A percentile compares a stretch with the other conserved stretches of the same genome.
Evolutionary conservation across 2,888 invertebrate species (phyloP).

Genomic region (Eubasilissa splendida): DNA sequence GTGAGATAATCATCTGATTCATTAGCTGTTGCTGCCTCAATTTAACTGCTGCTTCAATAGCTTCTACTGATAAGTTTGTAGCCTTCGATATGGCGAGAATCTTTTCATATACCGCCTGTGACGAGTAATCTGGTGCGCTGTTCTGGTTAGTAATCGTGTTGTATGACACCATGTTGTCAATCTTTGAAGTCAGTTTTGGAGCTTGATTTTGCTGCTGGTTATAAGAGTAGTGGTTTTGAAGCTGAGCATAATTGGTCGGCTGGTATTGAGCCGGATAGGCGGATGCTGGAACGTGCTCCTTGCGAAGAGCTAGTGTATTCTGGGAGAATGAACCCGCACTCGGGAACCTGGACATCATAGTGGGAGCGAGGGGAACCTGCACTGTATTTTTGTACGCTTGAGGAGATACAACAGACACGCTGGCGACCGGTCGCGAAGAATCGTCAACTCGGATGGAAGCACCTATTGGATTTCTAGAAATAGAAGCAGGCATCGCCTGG

Average conservation of each 20-base stretch:
- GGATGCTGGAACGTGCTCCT: constrained; percentile 48
- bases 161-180: constrained; percentile 63
- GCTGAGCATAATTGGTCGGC: constrained; percentile 62
- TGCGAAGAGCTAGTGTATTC: constrained; percentile 64
- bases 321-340: constrained; percentile 61
- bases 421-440: constrained; percentile 59
- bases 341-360: constrained; percentile 61
- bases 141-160: constrained; percentile 43
- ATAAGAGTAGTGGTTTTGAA: constrained; percentile 65
- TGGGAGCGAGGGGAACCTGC: constrained; percentile 62
- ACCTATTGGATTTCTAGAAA: constrained; percentile 73
- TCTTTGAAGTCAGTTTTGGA: constrained; percentile 66
- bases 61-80: constrained; percentile 85
- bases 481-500: constrained; percentile 73
- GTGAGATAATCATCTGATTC: constrained; percentile 72
- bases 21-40: constrained; percentile 80
- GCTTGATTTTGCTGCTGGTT: constrained; percentile 61
- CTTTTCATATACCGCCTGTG: constrained; percentile 65
- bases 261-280: constrained; percentile 20
- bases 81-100: constrained; percentile 76
- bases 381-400: constrained; percentile 66
- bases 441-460: constrained; percentile 64
- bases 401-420: constrained; percentile 66
- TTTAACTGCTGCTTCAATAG: constrained; percentile 82
- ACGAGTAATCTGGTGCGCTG: constrained; percentile 65